A percentile compares a stretch with the other conserved stretches of the same genome.
phyloP scores from a whole-genome alignment of 2,797 vertebrate species.

The Galaxias olidus region DNA sequence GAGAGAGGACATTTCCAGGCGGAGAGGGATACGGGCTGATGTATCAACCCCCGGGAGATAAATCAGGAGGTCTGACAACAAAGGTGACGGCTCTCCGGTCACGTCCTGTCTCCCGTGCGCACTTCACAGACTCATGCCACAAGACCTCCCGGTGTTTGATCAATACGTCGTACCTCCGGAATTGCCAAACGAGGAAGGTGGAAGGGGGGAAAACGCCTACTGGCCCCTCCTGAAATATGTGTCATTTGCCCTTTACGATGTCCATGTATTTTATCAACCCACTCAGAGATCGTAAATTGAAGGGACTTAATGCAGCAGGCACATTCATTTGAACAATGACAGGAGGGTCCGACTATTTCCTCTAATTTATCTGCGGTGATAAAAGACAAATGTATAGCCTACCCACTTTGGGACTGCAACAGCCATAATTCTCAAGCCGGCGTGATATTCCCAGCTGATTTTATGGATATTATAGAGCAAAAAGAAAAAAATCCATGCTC shows the following conservation, averaged over 20 bases:
- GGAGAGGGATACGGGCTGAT: not conserved
- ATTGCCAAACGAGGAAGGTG: slow-evolving; percentile 21
- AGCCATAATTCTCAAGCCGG: slow-evolving; percentile 55
- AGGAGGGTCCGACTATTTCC: slow-evolving; percentile 25
- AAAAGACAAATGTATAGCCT: slow-evolving; percentile 32
- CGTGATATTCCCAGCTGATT: slow-evolving; percentile 35
- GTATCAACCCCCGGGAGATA: slow-evolving; percentile 28
- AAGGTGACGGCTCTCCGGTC: slow-evolving; percentile 41
- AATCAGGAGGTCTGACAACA: slow-evolving; percentile 49
- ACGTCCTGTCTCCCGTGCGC: slow-evolving; percentile 16
- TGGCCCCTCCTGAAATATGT: slow-evolving; percentile 44
- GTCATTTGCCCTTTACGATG: slow-evolving; percentile 56
- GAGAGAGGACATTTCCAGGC: not conserved
- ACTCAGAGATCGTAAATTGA: slow-evolving; percentile 53
- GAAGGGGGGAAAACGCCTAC: slow-evolving; percentile 28
- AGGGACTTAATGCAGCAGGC: slow-evolving; percentile 56
- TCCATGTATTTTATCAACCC: slow-evolving; percentile 49
- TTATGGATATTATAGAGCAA: slow-evolving; percentile 47
- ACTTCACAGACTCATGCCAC: slow-evolving; percentile 22
- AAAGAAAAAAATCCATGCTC: slow-evolving; percentile 42
- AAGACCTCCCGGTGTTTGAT: slow-evolving; percentile 53
- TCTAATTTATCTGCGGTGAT: slow-evolving; percentile 57
- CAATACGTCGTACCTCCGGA: slow-evolving; percentile 35
- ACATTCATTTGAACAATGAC: slow-evolving; percentile 52
- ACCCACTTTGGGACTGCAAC: slow-evolving; percentile 43